These are phyloP conservation scores for Diadema setosum DNA, from an alignment of 35 echinoderm and acorn worm species.

Conservation along the genomic window DNA sequence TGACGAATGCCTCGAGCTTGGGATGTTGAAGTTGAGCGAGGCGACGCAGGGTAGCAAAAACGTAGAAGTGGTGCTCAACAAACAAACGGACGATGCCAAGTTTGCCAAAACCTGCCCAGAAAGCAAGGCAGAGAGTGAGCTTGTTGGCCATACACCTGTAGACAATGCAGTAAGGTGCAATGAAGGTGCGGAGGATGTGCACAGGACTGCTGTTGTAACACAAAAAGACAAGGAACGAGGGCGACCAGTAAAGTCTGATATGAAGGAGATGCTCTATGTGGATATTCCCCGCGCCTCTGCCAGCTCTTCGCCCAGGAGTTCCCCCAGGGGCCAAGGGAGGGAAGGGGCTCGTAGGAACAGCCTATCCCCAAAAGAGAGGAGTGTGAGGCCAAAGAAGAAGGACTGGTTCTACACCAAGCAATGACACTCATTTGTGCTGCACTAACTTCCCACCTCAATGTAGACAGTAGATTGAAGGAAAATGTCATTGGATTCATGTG, in stretches of 20 bases:
- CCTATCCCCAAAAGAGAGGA: conserved; percentile 57
- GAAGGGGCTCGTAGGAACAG: neutral
- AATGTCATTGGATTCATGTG: no score
- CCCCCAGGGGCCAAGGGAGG: conserved; percentile 14
- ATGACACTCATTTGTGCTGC: neutral
- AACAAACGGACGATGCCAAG: neutral
- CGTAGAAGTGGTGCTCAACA: neutral
- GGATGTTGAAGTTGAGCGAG: neutral
- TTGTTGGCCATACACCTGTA: neutral
- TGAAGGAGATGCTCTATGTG: conserved; percentile 52
- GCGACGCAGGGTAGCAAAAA: neutral
- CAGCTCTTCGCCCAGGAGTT: neutral
- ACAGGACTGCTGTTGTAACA: neutral
- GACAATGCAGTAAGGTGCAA: neutral
- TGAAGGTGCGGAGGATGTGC: neutral
- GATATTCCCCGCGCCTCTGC: conserved; percentile 33
- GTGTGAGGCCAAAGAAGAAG: conserved; percentile 58
- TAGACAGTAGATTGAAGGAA: no score
- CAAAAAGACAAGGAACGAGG: neutral
- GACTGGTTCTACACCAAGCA: conserved; percentile 50
- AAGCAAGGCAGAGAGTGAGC: neutral
- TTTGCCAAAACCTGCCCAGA: neutral
- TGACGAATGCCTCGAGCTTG: conserved; percentile 34
- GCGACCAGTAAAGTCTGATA: neutral
- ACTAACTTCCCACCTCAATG: no score